A percentile compares a stretch with the other conserved stretches of the same genome.
Evolutionary conservation across 1,140 invertebrate species (phyloP).

Genomic region (Drosophila melanica): DNA sequence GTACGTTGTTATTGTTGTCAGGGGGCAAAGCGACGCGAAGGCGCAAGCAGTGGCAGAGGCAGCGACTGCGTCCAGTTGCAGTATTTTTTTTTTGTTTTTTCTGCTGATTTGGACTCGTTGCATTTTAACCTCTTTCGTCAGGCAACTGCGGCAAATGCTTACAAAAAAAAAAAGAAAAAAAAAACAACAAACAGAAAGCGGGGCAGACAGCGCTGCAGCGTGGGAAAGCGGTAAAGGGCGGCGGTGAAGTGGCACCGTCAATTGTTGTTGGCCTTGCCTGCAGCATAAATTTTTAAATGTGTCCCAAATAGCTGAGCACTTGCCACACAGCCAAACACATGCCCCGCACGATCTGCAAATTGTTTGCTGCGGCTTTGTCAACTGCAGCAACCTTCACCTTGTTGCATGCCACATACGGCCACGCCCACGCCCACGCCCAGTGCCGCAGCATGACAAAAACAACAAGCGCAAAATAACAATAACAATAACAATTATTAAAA

Average conservation of each 20-base stretch:
- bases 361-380: slow-evolving; percentile 65
- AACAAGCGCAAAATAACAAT: slow-evolving; percentile 20
- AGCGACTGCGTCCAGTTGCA: slow-evolving; percentile 15
- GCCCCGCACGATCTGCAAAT: slow-evolving; percentile 7
- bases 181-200: slow-evolving; percentile 8
- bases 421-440: slow-evolving; percentile 31
- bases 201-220: slow-evolving; percentile 5
- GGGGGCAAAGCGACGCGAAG: slow-evolving; percentile 26
- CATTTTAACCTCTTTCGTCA: slow-evolving; percentile 31
- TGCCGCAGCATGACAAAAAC: slow-evolving; percentile 13
- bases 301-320: slow-evolving; percentile 32
- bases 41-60: background rate
- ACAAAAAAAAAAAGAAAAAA: background rate
- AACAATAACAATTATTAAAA: slow-evolving; percentile 54
- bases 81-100: background rate
- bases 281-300: slow-evolving; percentile 76
- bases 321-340: background rate
- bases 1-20: slow-evolving; percentile 68
- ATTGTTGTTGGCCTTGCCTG: slow-evolving; percentile 63
- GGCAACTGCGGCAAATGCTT: slow-evolving; percentile 16
- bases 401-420: slow-evolving; percentile 51
- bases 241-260: background rate
- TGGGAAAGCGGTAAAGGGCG: background rate
- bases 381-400: slow-evolving; percentile 80
- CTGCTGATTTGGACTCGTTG: background rate